These are phyloP conservation scores for Pseudochromis fuscus DNA, from an alignment of 2,797 vertebrate species.

Conservation along the genomic window DNA sequence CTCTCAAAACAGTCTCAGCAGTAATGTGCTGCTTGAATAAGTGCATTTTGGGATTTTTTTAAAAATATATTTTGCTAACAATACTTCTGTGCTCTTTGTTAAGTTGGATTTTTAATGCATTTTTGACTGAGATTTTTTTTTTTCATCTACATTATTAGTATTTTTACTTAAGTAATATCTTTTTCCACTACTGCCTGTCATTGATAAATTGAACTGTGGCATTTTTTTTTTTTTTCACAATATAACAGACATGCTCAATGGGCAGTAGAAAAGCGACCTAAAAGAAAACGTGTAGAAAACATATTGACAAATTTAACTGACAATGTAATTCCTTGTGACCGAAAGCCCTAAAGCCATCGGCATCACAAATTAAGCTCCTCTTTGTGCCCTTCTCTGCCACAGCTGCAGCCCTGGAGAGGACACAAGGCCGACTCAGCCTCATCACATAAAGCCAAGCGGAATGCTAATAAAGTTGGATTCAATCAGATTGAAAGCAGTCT, in stretches of 20 bases:
- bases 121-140: too few relatives aligned
- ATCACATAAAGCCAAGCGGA: slow-evolving; percentile 72
- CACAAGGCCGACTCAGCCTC: slow-evolving; percentile 77
- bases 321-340: slow-evolving; percentile 66
- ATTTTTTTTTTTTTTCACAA: neutral
- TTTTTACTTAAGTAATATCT: neutral
- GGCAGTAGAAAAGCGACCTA: slow-evolving; percentile 7
- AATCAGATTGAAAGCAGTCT: slow-evolving; percentile 82
- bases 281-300: slow-evolving; percentile 27
- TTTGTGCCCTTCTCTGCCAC: slow-evolving; percentile 76
- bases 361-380: slow-evolving; percentile 74
- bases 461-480: slow-evolving; percentile 82
- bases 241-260: neutral
- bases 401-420: slow-evolving; percentile 80
- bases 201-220: neutral
- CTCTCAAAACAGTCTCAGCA: neutral
- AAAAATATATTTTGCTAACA: neutral
- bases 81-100: neutral
- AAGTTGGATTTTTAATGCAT: neutral
- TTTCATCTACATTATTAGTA: neutral
- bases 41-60: too few relatives aligned
- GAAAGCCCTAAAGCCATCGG: slow-evolving; percentile 46
- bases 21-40: neutral
- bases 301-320: slow-evolving; percentile 62
- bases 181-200: neutral